Evolutionary conservation across 2,113 vertebrate species (phyloP), one percentile per base, ranked within the genome.

Genomic region (Indicator maculatus): DNA sequence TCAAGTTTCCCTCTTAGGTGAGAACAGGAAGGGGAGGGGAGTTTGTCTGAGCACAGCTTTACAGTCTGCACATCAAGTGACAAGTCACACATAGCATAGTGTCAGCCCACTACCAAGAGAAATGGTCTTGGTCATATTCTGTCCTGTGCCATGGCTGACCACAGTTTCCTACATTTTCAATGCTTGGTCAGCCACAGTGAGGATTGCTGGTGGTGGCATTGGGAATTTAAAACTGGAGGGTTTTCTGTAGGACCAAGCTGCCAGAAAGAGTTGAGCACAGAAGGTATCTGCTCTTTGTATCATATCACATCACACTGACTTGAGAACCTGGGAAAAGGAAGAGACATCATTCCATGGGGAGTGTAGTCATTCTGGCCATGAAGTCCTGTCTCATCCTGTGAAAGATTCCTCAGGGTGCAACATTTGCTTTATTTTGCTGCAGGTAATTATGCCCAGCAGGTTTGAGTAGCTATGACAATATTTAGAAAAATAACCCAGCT

Each of bases 101-200:
- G 72, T 74, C 72, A 79, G 61, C 23, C 20, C 27, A 14, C 27
- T 65, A 36, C 24, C 27, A 45, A 58, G 41, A 66, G 56, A 76
- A 79, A 23, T 2, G 3, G 26, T 52, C 50, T 52, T 23, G 14
- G 28, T 44, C 0, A 0, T 3, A 2, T 73, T 76, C 21, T 50
- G 27, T 60, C 61, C 52, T 16, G 24, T 65, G 44, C 31, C 55
- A 4, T 23, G 5, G 2, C 45, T 83, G 76, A 31, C 58, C 44
- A 9, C 16, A 24, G 16, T 33, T 52, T 65, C 31, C 56, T 38
- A 5, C 0, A 1, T 67, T 63, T 70, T 19, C 23, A 12, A 15
- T 44, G 56, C 20, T 27, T 31, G 45, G 41, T 41, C 24, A 59
- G 41, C 50, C 11, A 13, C 6, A 18, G 44, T 55, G 38, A 60